Base-by-base conservation (phyloP, 2,113 vertebrate genomes). In the Ardeotis arabs region DNA sequence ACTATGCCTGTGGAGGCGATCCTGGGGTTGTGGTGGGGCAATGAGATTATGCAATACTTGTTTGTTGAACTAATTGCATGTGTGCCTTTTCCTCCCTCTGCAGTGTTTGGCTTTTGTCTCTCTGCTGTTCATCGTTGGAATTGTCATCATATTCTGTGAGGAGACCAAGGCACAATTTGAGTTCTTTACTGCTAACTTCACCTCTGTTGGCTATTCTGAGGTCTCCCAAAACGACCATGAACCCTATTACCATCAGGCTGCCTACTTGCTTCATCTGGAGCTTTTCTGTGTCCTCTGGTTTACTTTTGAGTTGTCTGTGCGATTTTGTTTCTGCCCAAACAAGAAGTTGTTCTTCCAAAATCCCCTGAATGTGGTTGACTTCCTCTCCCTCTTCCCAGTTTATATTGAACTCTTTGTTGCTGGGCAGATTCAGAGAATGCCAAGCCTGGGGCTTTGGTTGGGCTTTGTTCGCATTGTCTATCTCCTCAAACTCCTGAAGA, bases 271-370 rank as follows among this genome's bases (percentile, higher is more conserved):
- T 47, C 91, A 96, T 64, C 59, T 96, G 82, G 94, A 97, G 76
- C 84, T 97, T 44, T 78, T 96, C 63, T 97, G 76, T 62, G 73
- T 88, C 41, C 89, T 97, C 73, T 97, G 96, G 87, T 97, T 98
- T 87, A 86, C 75, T 70, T 85, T 91, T 52, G 96, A 97, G 64
- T 91, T 97, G 49, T 94, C 75, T 24, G 44, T 73, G 12, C 10
- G 69, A 47, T 39, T 94, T 77, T 96, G 94, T 50, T 97, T 92
- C 75, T 98, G 94, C 53, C 94, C 95, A 56, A 37, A 95, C 90
- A 96, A 95, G n/a, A 90, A 96, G 56, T 14, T 52, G 35, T 98
- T 97, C 67, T 79, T 92, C 21, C 82, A 62, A n/a, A 96, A 93
- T 67, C 96, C 81, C 18, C 52, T 98, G 66, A 98, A 87, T 4